Conservation (phyloP, 2,113 vertebrate species). For the Campylomormyrus numenius region DNA sequence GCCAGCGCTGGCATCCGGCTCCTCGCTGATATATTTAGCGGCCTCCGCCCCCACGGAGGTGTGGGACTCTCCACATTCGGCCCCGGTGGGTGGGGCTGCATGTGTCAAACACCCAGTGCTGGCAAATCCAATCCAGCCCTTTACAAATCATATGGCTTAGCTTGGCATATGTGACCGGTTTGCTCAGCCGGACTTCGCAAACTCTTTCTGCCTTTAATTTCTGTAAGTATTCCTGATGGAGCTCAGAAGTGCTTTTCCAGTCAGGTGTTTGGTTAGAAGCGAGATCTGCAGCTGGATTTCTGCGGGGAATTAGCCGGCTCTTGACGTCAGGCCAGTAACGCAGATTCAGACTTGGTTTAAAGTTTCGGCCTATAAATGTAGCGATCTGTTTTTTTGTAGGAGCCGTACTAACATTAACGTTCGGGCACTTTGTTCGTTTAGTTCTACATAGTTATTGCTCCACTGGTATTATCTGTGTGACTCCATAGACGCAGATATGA, state of each 20-base stretch:
- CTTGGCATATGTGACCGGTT: not conserved
- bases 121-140: not conserved
- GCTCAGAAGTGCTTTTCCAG: not conserved
- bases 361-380: not conserved
- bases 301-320: not conserved
- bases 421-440: not conserved
- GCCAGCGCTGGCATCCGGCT: not conserved
- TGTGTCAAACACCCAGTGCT: not conserved
- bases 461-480: not conserved
- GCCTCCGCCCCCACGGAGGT: slow-evolving; percentile 16
- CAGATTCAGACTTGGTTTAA: not conserved
- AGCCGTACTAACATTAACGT: not conserved
- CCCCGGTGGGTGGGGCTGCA: slow-evolving; percentile 20
- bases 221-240: slow-evolving; percentile 2
- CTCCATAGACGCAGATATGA: not conserved
- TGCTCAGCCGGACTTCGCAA: not conserved
- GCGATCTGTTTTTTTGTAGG: not conserved
- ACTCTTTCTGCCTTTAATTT: not conserved
- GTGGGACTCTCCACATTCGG: slow-evolving; percentile 26
- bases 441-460: not conserved
- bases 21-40: slow-evolving; percentile 9
- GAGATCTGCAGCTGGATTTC: not conserved
- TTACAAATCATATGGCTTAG: not conserved
- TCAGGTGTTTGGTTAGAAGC: not conserved
- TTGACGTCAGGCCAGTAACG: not conserved